phyloP scores from a whole-genome alignment of 2,888 invertebrate genomes.

The Ametastegia equiseti region DNA sequence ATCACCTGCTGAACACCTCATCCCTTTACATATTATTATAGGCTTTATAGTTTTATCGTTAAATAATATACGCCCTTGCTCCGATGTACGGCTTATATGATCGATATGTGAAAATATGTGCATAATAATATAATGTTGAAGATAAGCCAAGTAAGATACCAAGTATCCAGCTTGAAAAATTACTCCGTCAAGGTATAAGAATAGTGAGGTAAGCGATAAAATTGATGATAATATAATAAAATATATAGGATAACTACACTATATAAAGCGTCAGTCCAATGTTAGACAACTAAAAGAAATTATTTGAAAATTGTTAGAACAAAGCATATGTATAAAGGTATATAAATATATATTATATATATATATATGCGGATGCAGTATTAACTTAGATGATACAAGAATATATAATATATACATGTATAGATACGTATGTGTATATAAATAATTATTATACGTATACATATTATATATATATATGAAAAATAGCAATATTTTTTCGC shows the following conservation, averaged over 20 bases:
- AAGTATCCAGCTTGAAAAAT: slow-evolving; percentile 43
- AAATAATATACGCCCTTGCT: background rate
- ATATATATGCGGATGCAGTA: slow-evolving; percentile 29
- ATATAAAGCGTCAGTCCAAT: slow-evolving; percentile 22
- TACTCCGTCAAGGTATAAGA: slow-evolving; percentile 23
- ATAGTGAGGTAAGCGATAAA: background rate
- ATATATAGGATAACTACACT: background rate
- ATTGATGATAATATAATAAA: background rate
- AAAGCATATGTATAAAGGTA: background rate
- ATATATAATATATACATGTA: slow-evolving; percentile 49
- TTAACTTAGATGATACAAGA: slow-evolving; percentile 37
- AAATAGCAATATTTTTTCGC: slow-evolving; percentile 70
- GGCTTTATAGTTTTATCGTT: background rate
- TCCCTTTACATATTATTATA: background rate
- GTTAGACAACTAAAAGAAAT: background rate
- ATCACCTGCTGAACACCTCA: background rate
- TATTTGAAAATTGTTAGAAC: slow-evolving; percentile 33
- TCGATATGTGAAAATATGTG: slow-evolving; percentile 20
- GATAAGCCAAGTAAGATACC: slow-evolving; percentile 33
- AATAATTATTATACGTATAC: slow-evolving; percentile 41
- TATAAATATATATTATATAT: background rate
- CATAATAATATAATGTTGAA: slow-evolving; percentile 9
- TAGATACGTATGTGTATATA: slow-evolving; percentile 47
- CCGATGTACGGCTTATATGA: background rate
- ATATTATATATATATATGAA: slow-evolving; percentile 53